Conservation (phyloP, 2,113 vertebrate species). For the Neodontobutis hainanensis region DNA sequence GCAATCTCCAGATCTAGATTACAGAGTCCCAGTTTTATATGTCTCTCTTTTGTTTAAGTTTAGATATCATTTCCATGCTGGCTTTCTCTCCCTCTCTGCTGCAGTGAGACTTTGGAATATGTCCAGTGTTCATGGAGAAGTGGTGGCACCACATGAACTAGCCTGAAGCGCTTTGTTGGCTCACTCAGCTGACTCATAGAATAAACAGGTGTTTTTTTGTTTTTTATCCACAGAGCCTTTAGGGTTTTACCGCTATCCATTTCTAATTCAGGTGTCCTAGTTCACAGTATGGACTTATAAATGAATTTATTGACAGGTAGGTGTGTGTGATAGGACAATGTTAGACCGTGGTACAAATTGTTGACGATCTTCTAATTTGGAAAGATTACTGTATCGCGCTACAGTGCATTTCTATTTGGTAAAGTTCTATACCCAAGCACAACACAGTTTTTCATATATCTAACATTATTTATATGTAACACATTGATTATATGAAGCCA, state of each 20-base stretch:
- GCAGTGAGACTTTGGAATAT: constrained; percentile 11
- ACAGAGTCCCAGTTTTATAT: constrained; percentile 44
- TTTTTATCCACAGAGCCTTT: constrained; percentile 9
- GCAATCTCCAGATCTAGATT: constrained; percentile 44
- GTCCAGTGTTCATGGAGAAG: constrained; percentile 26
- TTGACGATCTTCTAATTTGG: too few relatives aligned
- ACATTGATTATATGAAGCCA: too few relatives aligned
- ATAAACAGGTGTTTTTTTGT: constrained; percentile 3
- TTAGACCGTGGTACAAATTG: too few relatives aligned
- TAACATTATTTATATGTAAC: too few relatives aligned
- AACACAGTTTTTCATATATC: too few relatives aligned
- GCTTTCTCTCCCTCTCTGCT: constrained; percentile 18
- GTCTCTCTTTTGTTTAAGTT: constrained; percentile 61
- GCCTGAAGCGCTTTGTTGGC: constrained; percentile 20
- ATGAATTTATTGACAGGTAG: too few relatives aligned
- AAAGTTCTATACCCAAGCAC: too few relatives aligned
- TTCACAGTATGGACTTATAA: not conserved
- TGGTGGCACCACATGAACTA: constrained; percentile 28
- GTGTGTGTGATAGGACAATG: too few relatives aligned
- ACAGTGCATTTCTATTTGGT: too few relatives aligned
- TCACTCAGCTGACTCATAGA: constrained; percentile 29
- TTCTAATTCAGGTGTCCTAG: not conserved
- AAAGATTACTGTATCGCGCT: too few relatives aligned
- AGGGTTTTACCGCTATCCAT: not conserved
- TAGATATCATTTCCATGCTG: constrained; percentile 33